phyloP scores from a whole-genome alignment of 2,888 invertebrate genomes.

The Stenodera caucasica region DNA sequence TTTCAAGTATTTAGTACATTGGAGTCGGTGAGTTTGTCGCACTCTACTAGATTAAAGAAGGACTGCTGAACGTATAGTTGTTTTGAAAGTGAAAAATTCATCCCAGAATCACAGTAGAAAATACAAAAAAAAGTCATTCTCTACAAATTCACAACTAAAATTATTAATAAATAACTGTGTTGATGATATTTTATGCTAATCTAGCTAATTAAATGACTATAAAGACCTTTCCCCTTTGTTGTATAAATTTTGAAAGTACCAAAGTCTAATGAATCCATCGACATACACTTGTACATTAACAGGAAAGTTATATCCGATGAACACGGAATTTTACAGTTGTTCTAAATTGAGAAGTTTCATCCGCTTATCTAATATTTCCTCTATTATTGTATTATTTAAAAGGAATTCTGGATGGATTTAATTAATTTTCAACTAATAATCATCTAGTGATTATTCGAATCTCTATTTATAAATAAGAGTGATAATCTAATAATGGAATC shows the following conservation, averaged over 20 bases:
- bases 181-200: no score
- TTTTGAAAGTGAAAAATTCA: no score
- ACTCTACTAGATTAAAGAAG: no score
- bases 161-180: no score
- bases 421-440: background rate
- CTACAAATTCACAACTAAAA: no score
- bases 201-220: no score
- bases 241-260: background rate
- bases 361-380: background rate
- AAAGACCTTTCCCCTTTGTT: background rate
- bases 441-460: background rate
- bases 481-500: background rate
- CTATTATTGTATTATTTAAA: background rate
- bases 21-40: no score
- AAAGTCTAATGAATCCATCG: background rate
- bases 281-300: background rate
- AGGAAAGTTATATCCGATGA: constrained; percentile 6
- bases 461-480: background rate
- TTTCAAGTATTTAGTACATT: no score
- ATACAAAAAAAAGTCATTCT: no score
- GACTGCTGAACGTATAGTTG: no score
- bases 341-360: constrained; percentile 3
- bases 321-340: background rate
- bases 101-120: no score
- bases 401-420: background rate